Base-by-base conservation (phyloP, 2,797 vertebrate genomes). In the Syngnathus rostellatus region DNA sequence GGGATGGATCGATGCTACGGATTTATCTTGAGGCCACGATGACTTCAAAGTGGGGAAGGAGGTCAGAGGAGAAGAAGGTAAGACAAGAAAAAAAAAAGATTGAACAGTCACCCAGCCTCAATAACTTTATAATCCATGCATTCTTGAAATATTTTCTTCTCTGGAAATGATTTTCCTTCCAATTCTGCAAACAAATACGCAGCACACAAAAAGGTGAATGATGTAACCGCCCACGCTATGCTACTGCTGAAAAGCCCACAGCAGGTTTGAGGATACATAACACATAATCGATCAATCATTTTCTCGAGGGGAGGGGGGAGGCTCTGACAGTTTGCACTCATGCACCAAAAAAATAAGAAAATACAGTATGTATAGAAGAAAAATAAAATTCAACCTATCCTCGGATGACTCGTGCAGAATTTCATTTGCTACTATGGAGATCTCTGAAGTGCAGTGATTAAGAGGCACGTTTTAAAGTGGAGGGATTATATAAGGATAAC, bases 11-110 rank as follows among this genome's bases (percentile, higher is more conserved):
- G 83, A 75, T 55, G 75, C 73, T 69, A 25, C 62, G 2, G 76
- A 76, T 80, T 79, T 77, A 77, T 79, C 76, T 80, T 31, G 1
- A 62, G 68, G 69, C 68, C 77, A 72, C 83, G 73, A 79, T 66
- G 41, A 71, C 79, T 84, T 86, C 75, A 85, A 77, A 81, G 2
- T 50, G 23, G 50, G 39, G 60, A 55, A 46, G 62, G 21, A 31
- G 25, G 55, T 72, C 73, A 77, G 65, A 72, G 74, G 37, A 69
- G 60, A 63, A 70, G 70, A 37, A 62, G 61, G 25, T 38, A 0
- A 5, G 39, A 43, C 43, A 48, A 8, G 51, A 50, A 39, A 66
- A 25, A n/a, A 68, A 63, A 50, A 67, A 70, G 53, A 67, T 54
- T 14, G 31, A 31, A 31, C 31, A 31, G 31, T 31, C 31, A 31